Percentiles rank a stretch among this genome's conserved stretches.
These are phyloP conservation scores for Epistrophella euchroma DNA, from an alignment of 2,888 invertebrate species.

Conservation along the genomic window DNA sequence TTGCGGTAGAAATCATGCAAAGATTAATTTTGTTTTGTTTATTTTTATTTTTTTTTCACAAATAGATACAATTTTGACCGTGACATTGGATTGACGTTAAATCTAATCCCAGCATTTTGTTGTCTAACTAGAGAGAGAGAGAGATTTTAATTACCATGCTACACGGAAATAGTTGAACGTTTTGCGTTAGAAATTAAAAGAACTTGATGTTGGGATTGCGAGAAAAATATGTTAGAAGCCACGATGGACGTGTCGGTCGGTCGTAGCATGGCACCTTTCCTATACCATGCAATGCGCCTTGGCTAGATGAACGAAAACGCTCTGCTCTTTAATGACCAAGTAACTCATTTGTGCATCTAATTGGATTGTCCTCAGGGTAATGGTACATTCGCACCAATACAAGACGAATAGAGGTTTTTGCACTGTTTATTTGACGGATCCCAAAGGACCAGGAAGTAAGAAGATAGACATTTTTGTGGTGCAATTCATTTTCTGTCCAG, in stretches of 20 bases:
- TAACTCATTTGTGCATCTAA: constrained; percentile 66
- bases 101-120: constrained; percentile 40
- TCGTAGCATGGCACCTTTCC: too few species aligned
- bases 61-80: constrained; percentile 46
- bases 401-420: constrained; percentile 56
- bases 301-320: constrained; percentile 40
- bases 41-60: not conserved
- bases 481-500: not conserved
- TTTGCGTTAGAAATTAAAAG: constrained; percentile 10
- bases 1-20: constrained; percentile 49
- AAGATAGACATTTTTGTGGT: constrained; percentile 47
- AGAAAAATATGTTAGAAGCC: too few species aligned
- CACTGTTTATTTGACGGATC: constrained; percentile 31
- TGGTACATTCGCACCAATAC: constrained; percentile 27
- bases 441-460: constrained; percentile 57
- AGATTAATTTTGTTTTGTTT: not conserved
- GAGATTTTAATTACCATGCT: constrained; percentile 30
- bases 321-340: constrained; percentile 43
- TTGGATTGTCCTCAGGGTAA: constrained; percentile 64
- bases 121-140: constrained; percentile 19
- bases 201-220: too few species aligned
- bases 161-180: constrained; percentile 59
- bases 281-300: not conserved
- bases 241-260: too few species aligned
- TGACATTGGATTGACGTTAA: constrained; percentile 66